Percentiles rank a stretch among this genome's conserved stretches.
phyloP scores from a whole-genome alignment of 2,888 invertebrate genomes.

The Cheiracanthium punctorium region DNA sequence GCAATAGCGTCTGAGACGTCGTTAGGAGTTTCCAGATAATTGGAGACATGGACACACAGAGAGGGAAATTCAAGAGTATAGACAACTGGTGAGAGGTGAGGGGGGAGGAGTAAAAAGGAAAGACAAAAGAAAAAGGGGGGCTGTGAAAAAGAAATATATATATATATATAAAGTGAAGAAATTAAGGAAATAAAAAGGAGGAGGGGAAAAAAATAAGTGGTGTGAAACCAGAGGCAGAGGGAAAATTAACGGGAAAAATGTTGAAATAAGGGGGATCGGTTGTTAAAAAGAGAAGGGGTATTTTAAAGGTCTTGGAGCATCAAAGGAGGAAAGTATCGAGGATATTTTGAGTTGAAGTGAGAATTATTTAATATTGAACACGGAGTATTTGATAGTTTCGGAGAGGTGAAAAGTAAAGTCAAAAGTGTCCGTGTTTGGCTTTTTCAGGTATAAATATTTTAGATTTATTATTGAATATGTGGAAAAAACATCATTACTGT shows the following conservation, averaged over 20 bases:
- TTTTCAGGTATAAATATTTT: no score
- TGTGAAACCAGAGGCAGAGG: slow-evolving; percentile 39
- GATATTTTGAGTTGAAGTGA: no score
- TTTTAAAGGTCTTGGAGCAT: not conserved
- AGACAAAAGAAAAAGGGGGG: slow-evolving; percentile 37
- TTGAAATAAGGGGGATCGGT: slow-evolving; percentile 2
- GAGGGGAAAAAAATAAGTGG: slow-evolving; percentile 36
- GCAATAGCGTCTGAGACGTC: slow-evolving; percentile 40
- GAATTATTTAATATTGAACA: no score
- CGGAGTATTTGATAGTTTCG: no score
- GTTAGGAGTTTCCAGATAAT: slow-evolving; percentile 66
- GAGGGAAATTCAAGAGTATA: slow-evolving; percentile 23
- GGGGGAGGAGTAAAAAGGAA: not conserved
- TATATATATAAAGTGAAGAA: slow-evolving; percentile 32
- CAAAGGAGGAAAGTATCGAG: no score
- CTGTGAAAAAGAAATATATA: not conserved
- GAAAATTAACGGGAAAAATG: slow-evolving; percentile 11
- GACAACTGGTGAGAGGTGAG: not conserved
- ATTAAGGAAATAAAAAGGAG: slow-evolving; percentile 55
- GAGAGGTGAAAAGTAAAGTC: no score
- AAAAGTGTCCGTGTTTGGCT: no score
- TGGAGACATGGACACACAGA: slow-evolving; percentile 33
- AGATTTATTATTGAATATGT: no score
- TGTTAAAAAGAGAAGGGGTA: not conserved
- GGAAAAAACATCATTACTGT: no score